Conservation (phyloP, 2,113 vertebrate species). For the Equus przewalskii region DNA sequence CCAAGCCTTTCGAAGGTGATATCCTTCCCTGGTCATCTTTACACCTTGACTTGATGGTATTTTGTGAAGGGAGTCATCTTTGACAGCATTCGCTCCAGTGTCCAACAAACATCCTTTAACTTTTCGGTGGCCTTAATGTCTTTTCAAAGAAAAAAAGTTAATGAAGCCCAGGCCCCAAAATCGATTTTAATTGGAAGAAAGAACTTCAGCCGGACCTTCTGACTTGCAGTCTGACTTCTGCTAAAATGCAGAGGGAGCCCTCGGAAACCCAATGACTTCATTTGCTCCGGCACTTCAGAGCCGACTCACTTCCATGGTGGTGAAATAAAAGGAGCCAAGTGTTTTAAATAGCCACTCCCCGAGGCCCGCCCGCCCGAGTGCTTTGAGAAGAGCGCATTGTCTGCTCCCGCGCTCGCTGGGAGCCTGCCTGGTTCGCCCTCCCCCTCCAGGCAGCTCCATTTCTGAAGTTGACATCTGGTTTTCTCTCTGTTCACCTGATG, state of each 20-base stretch:
- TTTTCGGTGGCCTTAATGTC: constrained; percentile 33
- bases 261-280: constrained; percentile 90
- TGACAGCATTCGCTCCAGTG: constrained; percentile 24
- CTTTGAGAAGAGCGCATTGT: constrained; percentile 93
- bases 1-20: constrained; percentile 46
- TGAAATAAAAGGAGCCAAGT: constrained; percentile 94
- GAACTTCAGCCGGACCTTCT: constrained; percentile 28
- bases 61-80: constrained; percentile 69
- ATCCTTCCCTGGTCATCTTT: constrained; percentile 61
- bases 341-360: constrained; percentile 93
- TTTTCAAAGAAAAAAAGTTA: constrained; percentile 59
- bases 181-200: constrained; percentile 71
- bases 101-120: constrained; percentile 42
- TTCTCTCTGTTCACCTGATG: constrained; percentile 91
- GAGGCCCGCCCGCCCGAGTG: constrained; percentile 88
- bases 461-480: constrained; percentile 94
- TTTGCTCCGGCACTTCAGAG: constrained; percentile 90
- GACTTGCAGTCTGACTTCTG: constrained; percentile 68
- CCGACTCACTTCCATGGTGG: constrained; percentile 90
- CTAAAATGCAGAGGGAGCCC: constrained; percentile 85
- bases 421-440: constrained; percentile 88
- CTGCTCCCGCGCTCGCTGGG: constrained; percentile 87
- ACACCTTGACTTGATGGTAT: constrained; percentile 60
- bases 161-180: constrained; percentile 59
- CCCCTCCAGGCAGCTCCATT: constrained; percentile 88